These are phyloP conservation scores for Eurypyga helias DNA, from an alignment of 2,113 vertebrate genomes.

Conservation along the genomic window DNA sequence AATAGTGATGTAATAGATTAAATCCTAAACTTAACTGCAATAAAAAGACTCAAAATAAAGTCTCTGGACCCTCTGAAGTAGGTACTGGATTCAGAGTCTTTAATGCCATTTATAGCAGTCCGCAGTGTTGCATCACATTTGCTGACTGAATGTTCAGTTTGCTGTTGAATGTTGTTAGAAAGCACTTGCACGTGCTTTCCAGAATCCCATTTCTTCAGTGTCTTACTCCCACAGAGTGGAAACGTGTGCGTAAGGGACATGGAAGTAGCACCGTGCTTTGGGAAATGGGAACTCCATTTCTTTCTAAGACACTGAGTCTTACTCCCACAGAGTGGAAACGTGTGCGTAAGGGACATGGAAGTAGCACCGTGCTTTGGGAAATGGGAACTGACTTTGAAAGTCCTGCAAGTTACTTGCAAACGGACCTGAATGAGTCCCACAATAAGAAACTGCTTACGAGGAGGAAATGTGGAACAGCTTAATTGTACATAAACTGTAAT, in stretches of 20 bases:
- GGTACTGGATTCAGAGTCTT: neutral
- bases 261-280: neutral
- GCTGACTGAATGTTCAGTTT: neutral
- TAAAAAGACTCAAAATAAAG: neutral
- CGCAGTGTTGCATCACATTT: neutral
- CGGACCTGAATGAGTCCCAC: neutral
- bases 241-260: neutral
- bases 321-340: neutral
- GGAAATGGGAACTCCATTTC: neutral
- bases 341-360: neutral
- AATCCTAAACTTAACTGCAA: neutral
- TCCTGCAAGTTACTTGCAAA: neutral
- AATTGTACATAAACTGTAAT: neutral
- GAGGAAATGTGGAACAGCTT: neutral
- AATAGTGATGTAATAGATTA: rapidly evolving
- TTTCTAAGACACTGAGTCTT: no score
- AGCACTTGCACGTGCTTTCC: neutral
- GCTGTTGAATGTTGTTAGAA: neutral
- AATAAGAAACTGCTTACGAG: neutral
- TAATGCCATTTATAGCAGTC: neutral
- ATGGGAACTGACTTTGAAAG: neutral
- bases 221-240: neutral
- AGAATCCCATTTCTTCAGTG: neutral
- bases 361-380: neutral
- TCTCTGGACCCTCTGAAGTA: neutral